These are phyloP conservation scores for Sakesphorus luctuosus DNA, from an alignment of 2,113 vertebrate genomes.

Conservation along the genomic window DNA sequence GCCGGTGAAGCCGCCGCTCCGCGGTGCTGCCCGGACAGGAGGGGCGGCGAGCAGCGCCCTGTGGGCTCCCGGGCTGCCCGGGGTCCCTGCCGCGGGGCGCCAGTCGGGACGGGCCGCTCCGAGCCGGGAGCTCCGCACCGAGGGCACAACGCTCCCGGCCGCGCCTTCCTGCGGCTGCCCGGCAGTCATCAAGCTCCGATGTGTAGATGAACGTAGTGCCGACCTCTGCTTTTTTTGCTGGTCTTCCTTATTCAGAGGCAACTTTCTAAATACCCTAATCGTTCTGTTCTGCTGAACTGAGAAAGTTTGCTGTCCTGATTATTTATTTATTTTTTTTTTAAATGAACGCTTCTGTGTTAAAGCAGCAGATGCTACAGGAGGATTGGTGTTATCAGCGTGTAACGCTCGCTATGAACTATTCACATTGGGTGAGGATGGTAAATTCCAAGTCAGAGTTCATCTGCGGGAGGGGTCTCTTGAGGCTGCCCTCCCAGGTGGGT, in stretches of 20 bases:
- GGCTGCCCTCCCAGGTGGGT: neutral
- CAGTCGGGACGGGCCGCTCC: neutral
- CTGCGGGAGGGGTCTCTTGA: neutral
- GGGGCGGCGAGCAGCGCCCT: too few relatives aligned
- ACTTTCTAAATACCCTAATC: neutral
- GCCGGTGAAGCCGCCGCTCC: neutral
- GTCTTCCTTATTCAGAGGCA: too few relatives aligned
- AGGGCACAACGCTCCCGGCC: neutral
- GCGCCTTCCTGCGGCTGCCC: neutral
- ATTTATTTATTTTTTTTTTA: neutral
- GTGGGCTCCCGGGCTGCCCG: too few relatives aligned
- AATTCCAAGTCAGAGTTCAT: neutral
- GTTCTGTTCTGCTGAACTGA: neutral
- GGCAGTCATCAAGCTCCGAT: accelerated
- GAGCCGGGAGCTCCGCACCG: accelerated
- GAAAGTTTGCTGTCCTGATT: neutral
- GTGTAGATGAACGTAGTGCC: neutral
- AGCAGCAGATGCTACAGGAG: neutral
- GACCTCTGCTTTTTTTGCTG: neutral
- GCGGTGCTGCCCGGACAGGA: neutral
- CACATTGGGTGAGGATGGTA: neutral
- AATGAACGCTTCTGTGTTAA: neutral
- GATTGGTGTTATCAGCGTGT: neutral
- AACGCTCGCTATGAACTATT: neutral
- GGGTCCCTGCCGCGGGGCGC: neutral